Conservation (phyloP, 2,113 vertebrate species). For the Menura novaehollandiae region DNA sequence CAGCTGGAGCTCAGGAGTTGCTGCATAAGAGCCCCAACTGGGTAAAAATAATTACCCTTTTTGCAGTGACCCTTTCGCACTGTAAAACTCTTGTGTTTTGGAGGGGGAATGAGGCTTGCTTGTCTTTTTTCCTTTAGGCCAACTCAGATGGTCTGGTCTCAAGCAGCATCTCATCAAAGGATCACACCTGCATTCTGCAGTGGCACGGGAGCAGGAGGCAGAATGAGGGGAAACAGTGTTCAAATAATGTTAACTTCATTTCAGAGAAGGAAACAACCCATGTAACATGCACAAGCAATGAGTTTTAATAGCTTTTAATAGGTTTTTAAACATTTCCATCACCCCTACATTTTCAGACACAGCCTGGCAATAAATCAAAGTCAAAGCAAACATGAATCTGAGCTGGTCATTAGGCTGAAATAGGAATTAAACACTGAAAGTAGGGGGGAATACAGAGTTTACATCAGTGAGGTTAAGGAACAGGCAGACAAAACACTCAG, state of each 20-base stretch:
- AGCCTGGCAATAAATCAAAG: constrained; percentile 35
- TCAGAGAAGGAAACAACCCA: background rate
- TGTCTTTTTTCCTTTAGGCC: background rate
- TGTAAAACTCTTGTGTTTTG: background rate
- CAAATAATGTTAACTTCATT: background rate
- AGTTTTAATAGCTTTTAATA: constrained; percentile 28
- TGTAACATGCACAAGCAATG: background rate
- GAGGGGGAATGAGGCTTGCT: accelerated
- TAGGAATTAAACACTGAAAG: constrained; percentile 40
- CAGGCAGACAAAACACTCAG: constrained; percentile 17
- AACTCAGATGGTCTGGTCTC: background rate
- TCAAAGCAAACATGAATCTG: constrained; percentile 2
- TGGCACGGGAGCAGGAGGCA: background rate
- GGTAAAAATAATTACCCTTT: background rate
- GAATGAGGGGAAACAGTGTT: background rate
- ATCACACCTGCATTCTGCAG: background rate
- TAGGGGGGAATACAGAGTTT: background rate
- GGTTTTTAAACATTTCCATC: constrained; percentile 39
- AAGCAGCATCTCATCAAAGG: background rate
- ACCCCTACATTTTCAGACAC: background rate
- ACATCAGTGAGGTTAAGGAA: constrained; percentile 43
- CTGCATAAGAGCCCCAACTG: background rate
- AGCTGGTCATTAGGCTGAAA: constrained; percentile 16
- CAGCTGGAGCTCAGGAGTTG: background rate
- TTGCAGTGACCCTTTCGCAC: background rate